phyloP scores from a whole-genome alignment of 2,888 invertebrate genomes.

The Pristionchus mayeri region DNA sequence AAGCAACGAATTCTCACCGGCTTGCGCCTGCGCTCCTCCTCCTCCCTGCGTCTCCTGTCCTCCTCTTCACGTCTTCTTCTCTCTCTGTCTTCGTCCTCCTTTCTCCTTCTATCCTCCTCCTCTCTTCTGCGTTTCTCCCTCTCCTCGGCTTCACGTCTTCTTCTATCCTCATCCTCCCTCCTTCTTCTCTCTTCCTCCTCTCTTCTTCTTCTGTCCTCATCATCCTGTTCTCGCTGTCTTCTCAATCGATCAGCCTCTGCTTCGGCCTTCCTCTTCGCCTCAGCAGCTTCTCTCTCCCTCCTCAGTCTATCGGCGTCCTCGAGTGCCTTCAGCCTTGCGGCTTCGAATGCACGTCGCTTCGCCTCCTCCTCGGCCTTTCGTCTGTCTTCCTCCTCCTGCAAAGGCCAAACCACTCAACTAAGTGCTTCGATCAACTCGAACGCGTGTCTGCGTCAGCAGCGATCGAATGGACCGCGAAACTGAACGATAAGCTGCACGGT shows the following conservation, averaged over 20 bases:
- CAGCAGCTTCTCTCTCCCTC: constrained; percentile 75
- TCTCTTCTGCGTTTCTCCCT: constrained; percentile 53
- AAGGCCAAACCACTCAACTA: constrained; percentile 51
- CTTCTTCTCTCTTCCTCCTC: constrained; percentile 73
- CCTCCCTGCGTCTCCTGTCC: constrained; percentile 50
- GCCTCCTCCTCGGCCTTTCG: constrained; percentile 74
- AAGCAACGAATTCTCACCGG: constrained; percentile 14
- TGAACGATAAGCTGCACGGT: background rate
- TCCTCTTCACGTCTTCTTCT: constrained; percentile 61
- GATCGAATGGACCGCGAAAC: background rate
- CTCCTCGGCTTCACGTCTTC: constrained; percentile 58
- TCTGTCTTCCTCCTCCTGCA: constrained; percentile 76
- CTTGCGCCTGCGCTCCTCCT: constrained; percentile 51
- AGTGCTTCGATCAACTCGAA: background rate
- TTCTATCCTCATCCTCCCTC: constrained; percentile 68
- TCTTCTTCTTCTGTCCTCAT: constrained; percentile 66
- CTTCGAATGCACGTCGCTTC: constrained; percentile 75
- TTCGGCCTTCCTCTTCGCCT: constrained; percentile 66
- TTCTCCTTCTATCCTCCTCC: constrained; percentile 58
- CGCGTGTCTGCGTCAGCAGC: background rate
- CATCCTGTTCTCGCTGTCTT: constrained; percentile 66
- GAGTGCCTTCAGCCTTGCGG: constrained; percentile 73
- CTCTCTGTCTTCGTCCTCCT: constrained; percentile 52
- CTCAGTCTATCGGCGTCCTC: constrained; percentile 75
- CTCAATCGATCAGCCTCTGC: constrained; percentile 72